phyloP scores from a whole-genome alignment of 2,113 vertebrate species.

The Peromyscus californicus region DNA sequence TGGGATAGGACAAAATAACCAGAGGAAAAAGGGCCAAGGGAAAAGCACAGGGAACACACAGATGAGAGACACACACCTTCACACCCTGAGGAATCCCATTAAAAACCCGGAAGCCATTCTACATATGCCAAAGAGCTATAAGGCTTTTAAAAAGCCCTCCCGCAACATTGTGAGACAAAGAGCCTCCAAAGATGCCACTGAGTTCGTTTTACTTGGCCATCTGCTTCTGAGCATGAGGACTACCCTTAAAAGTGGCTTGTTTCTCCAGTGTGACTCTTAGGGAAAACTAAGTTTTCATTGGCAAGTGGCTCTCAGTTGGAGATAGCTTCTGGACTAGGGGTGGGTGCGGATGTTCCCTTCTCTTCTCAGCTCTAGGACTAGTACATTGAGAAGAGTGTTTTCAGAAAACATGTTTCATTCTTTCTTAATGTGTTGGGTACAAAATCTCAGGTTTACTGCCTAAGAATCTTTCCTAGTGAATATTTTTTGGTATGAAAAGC shows the following conservation, averaged over 20 bases:
- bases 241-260: not conserved
- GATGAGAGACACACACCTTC: not conserved
- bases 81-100: not conserved
- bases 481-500: not conserved
- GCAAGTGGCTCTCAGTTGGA: not conserved
- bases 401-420: slow-evolving; percentile 35
- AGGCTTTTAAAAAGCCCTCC: not conserved
- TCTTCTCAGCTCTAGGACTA: not conserved
- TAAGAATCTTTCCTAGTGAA: not conserved
- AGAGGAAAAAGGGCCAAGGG: not conserved
- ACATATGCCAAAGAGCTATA: not conserved
- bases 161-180: not conserved
- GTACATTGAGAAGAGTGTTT: slow-evolving; percentile 35
- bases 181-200: not conserved
- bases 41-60: not conserved
- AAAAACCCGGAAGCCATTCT: not conserved
- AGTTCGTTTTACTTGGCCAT: not conserved
- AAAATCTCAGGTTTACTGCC: not conserved
- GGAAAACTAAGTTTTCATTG: not conserved
- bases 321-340: not conserved
- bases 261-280: not conserved
- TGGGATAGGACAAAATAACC: not conserved
- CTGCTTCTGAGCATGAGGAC: not conserved
- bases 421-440: slow-evolving; percentile 14
- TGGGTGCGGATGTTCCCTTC: not conserved